These are phyloP conservation scores for Nephrotoma appendiculata DNA, from an alignment of 2,888 invertebrate species.

Conservation along the genomic window DNA sequence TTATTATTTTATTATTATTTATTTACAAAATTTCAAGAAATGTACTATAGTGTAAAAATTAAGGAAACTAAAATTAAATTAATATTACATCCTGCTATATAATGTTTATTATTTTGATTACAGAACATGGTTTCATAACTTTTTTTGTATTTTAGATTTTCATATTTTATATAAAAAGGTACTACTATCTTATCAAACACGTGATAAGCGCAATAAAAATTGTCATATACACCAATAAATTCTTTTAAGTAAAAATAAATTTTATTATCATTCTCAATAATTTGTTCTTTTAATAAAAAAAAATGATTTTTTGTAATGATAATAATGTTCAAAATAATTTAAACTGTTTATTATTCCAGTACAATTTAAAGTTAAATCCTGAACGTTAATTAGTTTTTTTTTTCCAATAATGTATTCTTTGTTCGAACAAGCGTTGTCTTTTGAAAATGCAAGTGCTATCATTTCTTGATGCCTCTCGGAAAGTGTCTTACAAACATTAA, in stretches of 20 bases:
- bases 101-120: neutral
- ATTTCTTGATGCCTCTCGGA: neutral
- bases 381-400: neutral
- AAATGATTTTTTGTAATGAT: neutral
- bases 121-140: neutral
- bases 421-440: neutral
- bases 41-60: too few species aligned
- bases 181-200: neutral
- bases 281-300: neutral
- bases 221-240: neutral
- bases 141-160: neutral
- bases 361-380: neutral
- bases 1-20: too few species aligned
- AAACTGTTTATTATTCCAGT: neutral
- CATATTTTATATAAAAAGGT: neutral
- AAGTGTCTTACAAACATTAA: neutral
- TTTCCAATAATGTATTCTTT: neutral
- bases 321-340: neutral
- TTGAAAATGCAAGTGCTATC: neutral
- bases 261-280: too few species aligned
- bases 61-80: neutral
- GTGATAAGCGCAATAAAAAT: neutral
- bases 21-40: too few species aligned
- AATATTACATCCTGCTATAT: neutral
- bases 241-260: too few species aligned